Percentiles rank a stretch among this genome's conserved stretches.
Conservation (phyloP, 2,888 invertebrate genomes). For the Cantharis lateralis region DNA sequence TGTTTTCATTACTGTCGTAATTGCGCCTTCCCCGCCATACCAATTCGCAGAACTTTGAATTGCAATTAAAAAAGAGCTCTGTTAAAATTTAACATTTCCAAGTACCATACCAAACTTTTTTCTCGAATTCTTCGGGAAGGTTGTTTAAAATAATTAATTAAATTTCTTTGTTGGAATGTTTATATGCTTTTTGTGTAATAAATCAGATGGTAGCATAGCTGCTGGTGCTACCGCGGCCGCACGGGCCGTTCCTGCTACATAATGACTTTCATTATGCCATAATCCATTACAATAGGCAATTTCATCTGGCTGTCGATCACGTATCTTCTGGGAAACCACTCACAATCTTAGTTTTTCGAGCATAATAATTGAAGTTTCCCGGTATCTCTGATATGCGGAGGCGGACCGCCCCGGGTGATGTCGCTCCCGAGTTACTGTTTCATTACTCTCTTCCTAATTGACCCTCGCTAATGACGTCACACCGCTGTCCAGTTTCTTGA, state of each 20-base stretch:
- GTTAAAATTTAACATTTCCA: constrained; percentile 55
- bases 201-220: constrained; percentile 54
- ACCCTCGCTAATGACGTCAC: constrained; percentile 38
- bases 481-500: constrained; percentile 34
- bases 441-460: constrained; percentile 43
- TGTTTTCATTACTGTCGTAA: constrained; percentile 41
- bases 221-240: constrained; percentile 48
- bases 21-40: constrained; percentile 25
- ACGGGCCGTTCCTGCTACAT: constrained; percentile 47
- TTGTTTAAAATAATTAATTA: constrained; percentile 59
- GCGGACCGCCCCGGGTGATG: constrained; percentile 42
- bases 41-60: constrained; percentile 49
- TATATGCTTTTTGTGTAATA: constrained; percentile 54
- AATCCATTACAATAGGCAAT: constrained; percentile 51
- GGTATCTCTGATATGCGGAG: constrained; percentile 44
- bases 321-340: constrained; percentile 47
- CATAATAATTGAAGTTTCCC: constrained; percentile 36
- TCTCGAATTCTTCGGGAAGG: constrained; percentile 53
- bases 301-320: constrained; percentile 52
- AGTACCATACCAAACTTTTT: constrained; percentile 55
- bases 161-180: constrained; percentile 56
- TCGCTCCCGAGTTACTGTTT: constrained; percentile 41
- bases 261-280: constrained; percentile 42
- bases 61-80: constrained; percentile 49
- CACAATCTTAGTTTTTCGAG: constrained; percentile 43